Evolutionary conservation across 1,140 invertebrate species (phyloP).

Genomic region (Drosophila parvula): DNA sequence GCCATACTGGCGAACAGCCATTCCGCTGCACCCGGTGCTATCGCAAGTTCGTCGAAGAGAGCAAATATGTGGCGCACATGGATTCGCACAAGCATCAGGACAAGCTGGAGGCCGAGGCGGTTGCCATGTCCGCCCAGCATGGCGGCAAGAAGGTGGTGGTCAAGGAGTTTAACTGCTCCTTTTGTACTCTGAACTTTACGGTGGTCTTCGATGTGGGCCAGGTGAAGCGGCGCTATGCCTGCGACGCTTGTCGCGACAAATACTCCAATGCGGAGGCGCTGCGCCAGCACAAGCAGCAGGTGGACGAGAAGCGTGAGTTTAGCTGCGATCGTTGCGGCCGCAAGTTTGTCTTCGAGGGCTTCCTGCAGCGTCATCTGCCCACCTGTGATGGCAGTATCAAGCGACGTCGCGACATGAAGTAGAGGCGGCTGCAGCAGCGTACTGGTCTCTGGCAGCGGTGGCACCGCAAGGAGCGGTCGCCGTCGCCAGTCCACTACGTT

Average conservation of each 20-base stretch:
- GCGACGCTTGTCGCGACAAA: conserved; percentile 80
- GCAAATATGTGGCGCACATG: conserved; percentile 74
- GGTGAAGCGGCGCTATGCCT: conserved; percentile 81
- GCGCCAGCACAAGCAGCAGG: conserved; percentile 75
- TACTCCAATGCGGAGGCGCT: conserved; percentile 79
- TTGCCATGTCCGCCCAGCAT: conserved; percentile 68
- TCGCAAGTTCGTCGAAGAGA: conserved; percentile 78
- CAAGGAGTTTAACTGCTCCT: conserved; percentile 81
- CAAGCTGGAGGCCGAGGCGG: conserved; percentile 76
- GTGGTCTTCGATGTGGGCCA: conserved; percentile 80
- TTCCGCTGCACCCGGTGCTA: conserved; percentile 81
- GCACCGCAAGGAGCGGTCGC: conserved; percentile 2
- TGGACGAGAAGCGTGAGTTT: conserved; percentile 82
- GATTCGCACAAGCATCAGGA: conserved; percentile 80
- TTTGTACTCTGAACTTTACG: conserved; percentile 76
- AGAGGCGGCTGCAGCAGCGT: conserved; percentile 70
- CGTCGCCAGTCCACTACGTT: conserved; percentile 63
- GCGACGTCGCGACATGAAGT: conserved; percentile 80
- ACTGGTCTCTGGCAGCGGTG: conserved; percentile 49
- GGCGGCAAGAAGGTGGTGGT: conserved; percentile 80
- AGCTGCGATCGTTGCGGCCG: conserved; percentile 77
- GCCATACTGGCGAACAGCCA: conserved; percentile 79
- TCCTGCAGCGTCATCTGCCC: conserved; percentile 78
- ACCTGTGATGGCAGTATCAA: conserved; percentile 82
- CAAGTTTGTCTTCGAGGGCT: conserved; percentile 83